Conservation (phyloP, 2,888 invertebrate species). For the Neuroscelio doddi region DNA sequence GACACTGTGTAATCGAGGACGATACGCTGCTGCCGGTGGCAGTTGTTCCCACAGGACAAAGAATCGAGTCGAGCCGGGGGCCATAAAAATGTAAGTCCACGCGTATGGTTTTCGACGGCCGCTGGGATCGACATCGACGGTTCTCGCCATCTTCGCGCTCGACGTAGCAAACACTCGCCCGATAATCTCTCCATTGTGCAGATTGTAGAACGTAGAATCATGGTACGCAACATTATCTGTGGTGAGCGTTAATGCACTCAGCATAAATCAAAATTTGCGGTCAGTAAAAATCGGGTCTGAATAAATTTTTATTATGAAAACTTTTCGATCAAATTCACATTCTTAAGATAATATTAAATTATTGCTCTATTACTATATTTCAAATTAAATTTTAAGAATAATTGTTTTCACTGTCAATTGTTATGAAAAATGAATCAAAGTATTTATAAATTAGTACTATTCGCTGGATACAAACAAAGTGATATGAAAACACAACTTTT, state of each 20-base stretch:
- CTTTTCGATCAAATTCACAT: too few relatives aligned
- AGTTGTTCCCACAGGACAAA: constrained; percentile 40
- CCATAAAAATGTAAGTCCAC: constrained; percentile 46
- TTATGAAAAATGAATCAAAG: too few relatives aligned
- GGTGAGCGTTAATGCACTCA: constrained; percentile 11
- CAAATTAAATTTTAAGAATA: too few relatives aligned
- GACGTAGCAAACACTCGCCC: constrained; percentile 52
- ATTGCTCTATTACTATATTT: too few relatives aligned
- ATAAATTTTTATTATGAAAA: too few relatives aligned
- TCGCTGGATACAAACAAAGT: too few relatives aligned
- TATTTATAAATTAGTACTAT: too few relatives aligned
- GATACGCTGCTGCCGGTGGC: constrained; percentile 9
- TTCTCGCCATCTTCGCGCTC: constrained; percentile 54
- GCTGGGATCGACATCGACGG: neutral
- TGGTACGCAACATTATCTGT: neutral
- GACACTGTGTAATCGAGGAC: neutral
- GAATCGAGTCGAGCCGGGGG: constrained; percentile 8
- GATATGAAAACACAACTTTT: too few relatives aligned
- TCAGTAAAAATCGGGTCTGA: too few relatives aligned
- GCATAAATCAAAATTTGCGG: constrained; percentile 2
- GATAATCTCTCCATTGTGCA: constrained; percentile 59
- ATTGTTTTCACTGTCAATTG: too few relatives aligned
- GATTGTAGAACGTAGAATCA: constrained; percentile 43
- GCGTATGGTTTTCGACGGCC: constrained; percentile 17
- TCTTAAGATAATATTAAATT: too few relatives aligned